Percentiles rank a stretch among this genome's conserved stretches.
Evolutionary conservation across 1,140 invertebrate species (phyloP).

Genomic region (Diploscapter pachys): DNA sequence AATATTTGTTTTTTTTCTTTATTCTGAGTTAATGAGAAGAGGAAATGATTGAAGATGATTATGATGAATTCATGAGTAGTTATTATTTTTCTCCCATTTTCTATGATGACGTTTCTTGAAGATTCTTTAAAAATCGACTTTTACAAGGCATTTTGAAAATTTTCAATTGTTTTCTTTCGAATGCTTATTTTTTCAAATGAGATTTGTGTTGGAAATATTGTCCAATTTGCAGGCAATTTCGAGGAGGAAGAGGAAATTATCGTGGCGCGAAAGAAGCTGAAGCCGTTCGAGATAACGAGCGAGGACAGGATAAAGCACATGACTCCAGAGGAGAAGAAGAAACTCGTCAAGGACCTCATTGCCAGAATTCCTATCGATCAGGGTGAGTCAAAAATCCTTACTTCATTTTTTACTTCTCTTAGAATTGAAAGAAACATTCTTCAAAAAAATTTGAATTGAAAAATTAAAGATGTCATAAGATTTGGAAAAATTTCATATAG

Average conservation of each 20-base stretch:
- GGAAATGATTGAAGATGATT: too few species aligned
- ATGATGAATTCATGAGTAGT: too few species aligned
- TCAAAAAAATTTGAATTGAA: background rate
- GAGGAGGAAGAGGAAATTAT: slow-evolving; percentile 37
- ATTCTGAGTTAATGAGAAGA: too few species aligned
- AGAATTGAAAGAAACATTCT: background rate
- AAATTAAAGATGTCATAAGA: background rate
- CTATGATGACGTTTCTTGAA: too few species aligned
- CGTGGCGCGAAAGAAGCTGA: slow-evolving; percentile 33
- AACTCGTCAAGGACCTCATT: slow-evolving; percentile 90
- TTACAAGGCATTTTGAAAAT: too few species aligned
- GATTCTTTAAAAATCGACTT: too few species aligned
- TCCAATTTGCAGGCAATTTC: too few species aligned
- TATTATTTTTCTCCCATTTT: too few species aligned
- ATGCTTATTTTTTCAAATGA: too few species aligned
- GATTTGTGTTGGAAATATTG: too few species aligned
- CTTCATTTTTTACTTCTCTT: slow-evolving; percentile 1
- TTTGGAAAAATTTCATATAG: background rate
- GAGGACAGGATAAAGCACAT: slow-evolving; percentile 39
- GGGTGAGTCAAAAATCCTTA: slow-evolving; percentile 34
- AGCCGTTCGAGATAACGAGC: slow-evolving; percentile 41
- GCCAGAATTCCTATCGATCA: slow-evolving; percentile 97
- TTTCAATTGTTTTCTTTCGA: too few species aligned
- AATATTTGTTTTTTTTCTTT: too few species aligned
- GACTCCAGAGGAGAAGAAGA: slow-evolving; percentile 85